Base-by-base conservation (phyloP, 2,888 invertebrate genomes). In the Argyresthia albistria region DNA sequence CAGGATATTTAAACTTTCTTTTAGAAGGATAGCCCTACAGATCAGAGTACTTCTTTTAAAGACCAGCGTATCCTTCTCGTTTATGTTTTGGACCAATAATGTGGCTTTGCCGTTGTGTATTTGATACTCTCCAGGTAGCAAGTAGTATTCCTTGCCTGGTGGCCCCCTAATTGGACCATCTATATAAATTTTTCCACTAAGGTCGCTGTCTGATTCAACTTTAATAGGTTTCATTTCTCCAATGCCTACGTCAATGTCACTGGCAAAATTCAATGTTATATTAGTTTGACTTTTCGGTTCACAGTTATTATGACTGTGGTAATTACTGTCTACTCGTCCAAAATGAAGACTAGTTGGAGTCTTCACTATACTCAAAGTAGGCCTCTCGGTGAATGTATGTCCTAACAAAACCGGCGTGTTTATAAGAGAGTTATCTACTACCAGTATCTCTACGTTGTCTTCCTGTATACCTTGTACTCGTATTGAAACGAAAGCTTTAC, bases 391-490 rank as follows among this genome's bases (percentile, higher is more conserved):
- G 47, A 54, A 58, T 9, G 42, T 54, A 16, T 58, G 57, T 8
- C 56, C 57, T 37, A 58, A 14, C 16, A 58, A 46, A n/a, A 58
- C 43, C 4, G 52, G 50, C n/a, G 39, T 46, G 11, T 54, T 54
- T 3, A 60, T 57, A 15, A 60, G n/a, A 12, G 47, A 16, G 39
- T 60, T 57, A 8, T 55, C 53, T 6, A 59, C 57, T 4, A 59
- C 42, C 43, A 53, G 50, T 39, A 57, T 47, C 14, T 59, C 57
- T 1, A 61, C 55, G 11, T 56, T 12, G 12, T 55, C 43, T 39
- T 61, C 60, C 1, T 43, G 3, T 14, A 59, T 14, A 8, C 56
- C 57, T 37, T 61, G 59, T 16, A 58, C 56, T 43, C 58, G 58
- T n/a, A 59, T 54, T 2, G 25, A 25, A 1, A 52, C 53, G 12